Evolutionary conservation across 2,113 vertebrate species (phyloP).

Genomic region (Eublepharis macularius): DNA sequence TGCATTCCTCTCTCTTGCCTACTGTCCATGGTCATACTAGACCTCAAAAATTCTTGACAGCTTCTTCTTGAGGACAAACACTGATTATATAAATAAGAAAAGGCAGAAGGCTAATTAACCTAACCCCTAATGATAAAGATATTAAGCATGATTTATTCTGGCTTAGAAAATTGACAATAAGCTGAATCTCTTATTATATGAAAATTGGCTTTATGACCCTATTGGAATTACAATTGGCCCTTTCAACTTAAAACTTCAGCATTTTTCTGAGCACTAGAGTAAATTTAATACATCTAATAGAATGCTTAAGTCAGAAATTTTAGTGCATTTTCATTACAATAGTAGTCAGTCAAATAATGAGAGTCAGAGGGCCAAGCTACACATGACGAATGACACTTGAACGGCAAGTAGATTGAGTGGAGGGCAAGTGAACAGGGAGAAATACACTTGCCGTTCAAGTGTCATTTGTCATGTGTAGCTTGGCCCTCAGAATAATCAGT

Average conservation of each 20-base stretch:
- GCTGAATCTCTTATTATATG: conserved; percentile 13
- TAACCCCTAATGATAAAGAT: conserved; percentile 3
- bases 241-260: neutral
- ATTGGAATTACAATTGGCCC: neutral
- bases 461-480: too few species aligned
- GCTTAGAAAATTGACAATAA: neutral
- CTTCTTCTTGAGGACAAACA: neutral
- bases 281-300: conserved; percentile 16
- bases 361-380: too few species aligned
- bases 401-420: too few species aligned
- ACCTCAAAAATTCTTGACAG: neutral
- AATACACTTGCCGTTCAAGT: too few species aligned
- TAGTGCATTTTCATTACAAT: neutral
- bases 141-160: neutral
- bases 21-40: neutral
- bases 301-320: conserved; percentile 1
- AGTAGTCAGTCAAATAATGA: neutral
- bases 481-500: neutral
- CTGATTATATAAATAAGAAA: conserved; percentile 20
- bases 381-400: too few species aligned
- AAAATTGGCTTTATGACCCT: conserved; percentile 20
- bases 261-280: conserved; percentile 7
- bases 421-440: too few species aligned
- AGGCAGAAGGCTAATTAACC: neutral
- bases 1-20: neutral